Evolutionary conservation across 2,113 vertebrate genomes (phyloP).

Genomic region (Propithecus coquereli): DNA sequence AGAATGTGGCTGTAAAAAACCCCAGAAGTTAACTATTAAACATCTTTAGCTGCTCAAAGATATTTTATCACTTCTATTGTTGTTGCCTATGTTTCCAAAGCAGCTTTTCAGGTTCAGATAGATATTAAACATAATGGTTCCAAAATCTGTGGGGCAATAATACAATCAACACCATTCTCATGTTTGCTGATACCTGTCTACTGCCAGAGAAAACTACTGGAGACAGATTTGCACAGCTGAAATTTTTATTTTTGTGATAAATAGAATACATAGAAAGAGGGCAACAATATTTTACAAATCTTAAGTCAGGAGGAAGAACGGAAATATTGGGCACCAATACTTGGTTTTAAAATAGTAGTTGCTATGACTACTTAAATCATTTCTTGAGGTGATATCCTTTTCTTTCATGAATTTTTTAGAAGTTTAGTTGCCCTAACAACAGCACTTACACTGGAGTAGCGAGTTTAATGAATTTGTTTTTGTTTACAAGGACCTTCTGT

Average conservation of each 20-base stretch:
- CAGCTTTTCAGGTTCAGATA: background rate
- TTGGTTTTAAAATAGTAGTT: constrained; percentile 71
- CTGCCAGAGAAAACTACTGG: background rate
- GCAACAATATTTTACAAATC: constrained; percentile 34
- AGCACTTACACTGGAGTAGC: constrained; percentile 16
- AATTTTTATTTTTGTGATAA: constrained; percentile 51
- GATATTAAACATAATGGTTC: background rate
- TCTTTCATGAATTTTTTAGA: constrained; percentile 73
- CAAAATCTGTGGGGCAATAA: background rate
- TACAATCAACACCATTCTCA: background rate
- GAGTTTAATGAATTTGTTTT: constrained; percentile 63
- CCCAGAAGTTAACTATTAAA: background rate
- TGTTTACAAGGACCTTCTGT: constrained; percentile 45
- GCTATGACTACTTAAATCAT: constrained; percentile 76
- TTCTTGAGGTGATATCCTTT: constrained; percentile 74
- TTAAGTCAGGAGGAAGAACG: constrained; percentile 41
- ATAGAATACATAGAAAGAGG: constrained; percentile 7
- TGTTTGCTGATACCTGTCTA: background rate
- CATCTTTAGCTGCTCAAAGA: background rate
- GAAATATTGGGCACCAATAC: background rate
- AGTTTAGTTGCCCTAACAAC: constrained; percentile 76
- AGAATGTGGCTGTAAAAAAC: background rate
- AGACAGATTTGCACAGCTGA: background rate
- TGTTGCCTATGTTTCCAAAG: background rate
- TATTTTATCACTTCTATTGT: background rate